A percentile compares a stretch with the other conserved stretches of the same genome.
phyloP scores from a whole-genome alignment of 2,797 vertebrate species.

The Limnodromus scolopaceus region DNA sequence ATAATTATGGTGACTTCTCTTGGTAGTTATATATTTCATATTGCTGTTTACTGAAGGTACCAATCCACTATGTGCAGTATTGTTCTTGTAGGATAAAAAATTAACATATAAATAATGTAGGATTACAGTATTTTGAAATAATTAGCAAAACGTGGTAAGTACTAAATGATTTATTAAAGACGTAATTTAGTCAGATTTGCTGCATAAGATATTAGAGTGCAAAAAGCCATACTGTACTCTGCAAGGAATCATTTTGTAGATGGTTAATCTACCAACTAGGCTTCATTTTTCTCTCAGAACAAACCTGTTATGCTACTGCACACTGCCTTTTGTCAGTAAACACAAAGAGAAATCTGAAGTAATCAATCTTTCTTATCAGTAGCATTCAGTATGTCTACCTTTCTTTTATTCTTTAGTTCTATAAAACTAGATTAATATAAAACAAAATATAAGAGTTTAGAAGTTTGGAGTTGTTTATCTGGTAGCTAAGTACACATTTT shows the following conservation, averaged over 20 bases:
- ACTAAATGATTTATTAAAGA: slow-evolving; percentile 70
- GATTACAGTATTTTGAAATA: slow-evolving; percentile 72
- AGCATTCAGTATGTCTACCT: slow-evolving; percentile 69
- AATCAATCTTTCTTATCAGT: slow-evolving; percentile 79
- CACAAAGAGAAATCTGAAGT: slow-evolving; percentile 78
- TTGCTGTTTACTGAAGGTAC: slow-evolving; percentile 45
- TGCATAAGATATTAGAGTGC: slow-evolving; percentile 53
- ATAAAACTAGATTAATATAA: slow-evolving; percentile 66
- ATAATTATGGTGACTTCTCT: slow-evolving; percentile 49
- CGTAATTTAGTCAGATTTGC: slow-evolving; percentile 56
- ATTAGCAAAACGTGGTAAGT: slow-evolving; percentile 64
- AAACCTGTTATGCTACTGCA: slow-evolving; percentile 41
- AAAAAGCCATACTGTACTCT: slow-evolving; percentile 38
- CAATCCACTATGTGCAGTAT: background rate
- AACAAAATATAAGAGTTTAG: background rate
- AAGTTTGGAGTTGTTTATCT: slow-evolving; percentile 23
- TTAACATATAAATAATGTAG: slow-evolving; percentile 67
- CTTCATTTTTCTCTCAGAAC: slow-evolving; percentile 73
- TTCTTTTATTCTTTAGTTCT: slow-evolving; percentile 54
- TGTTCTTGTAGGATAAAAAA: slow-evolving; percentile 66
- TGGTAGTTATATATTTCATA: slow-evolving; percentile 28
- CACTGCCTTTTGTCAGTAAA: slow-evolving; percentile 76
- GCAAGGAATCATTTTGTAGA: slow-evolving; percentile 56
- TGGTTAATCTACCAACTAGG: slow-evolving; percentile 55
- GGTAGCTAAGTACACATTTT: background rate